Evolutionary conservation across 1,140 invertebrate genomes (phyloP).

Genomic region (Zaprionus nigranus): DNA sequence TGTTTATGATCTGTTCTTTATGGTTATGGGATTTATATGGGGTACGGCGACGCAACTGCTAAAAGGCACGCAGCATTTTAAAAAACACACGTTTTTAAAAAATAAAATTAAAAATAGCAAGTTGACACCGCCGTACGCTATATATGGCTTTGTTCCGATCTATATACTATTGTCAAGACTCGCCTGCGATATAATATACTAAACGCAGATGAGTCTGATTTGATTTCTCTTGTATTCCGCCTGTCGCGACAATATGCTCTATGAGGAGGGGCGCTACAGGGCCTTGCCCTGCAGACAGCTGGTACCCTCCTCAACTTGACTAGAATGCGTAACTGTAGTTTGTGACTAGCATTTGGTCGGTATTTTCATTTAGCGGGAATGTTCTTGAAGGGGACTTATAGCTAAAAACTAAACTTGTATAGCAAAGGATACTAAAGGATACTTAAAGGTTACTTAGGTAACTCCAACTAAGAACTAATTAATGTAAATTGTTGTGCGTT

Average conservation of each 20-base stretch:
- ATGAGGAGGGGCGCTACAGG: constrained; percentile 18
- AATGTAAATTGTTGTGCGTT: constrained; percentile 39
- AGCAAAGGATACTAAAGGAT: constrained; percentile 19
- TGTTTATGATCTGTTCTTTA: constrained; percentile 5
- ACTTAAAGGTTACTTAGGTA: constrained; percentile 13
- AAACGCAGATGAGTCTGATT: constrained; percentile 33
- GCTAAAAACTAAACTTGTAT: constrained; percentile 51
- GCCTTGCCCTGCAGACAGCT: constrained; percentile 26
- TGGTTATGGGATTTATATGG: constrained; percentile 15
- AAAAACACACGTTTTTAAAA: constrained; percentile 83
- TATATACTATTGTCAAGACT: constrained; percentile 21
- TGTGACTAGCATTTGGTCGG: constrained; percentile 65
- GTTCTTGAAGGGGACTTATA: constrained; percentile 50
- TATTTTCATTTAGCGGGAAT: constrained; percentile 20
- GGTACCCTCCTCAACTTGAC: constrained; percentile 45
- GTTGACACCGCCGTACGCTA: constrained; percentile 39
- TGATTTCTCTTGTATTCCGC: constrained; percentile 13
- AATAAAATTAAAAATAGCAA: constrained; percentile 77
- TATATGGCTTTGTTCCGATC: not conserved
- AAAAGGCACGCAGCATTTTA: constrained; percentile 84
- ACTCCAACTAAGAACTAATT: constrained; percentile 43
- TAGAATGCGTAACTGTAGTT: constrained; percentile 59
- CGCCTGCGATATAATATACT: constrained; percentile 68
- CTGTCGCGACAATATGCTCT: constrained; percentile 34
- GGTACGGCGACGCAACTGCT: constrained; percentile 65